These are phyloP conservation scores for Struthidea cinerea DNA, from an alignment of 2,113 vertebrate species.

Conservation along the genomic window DNA sequence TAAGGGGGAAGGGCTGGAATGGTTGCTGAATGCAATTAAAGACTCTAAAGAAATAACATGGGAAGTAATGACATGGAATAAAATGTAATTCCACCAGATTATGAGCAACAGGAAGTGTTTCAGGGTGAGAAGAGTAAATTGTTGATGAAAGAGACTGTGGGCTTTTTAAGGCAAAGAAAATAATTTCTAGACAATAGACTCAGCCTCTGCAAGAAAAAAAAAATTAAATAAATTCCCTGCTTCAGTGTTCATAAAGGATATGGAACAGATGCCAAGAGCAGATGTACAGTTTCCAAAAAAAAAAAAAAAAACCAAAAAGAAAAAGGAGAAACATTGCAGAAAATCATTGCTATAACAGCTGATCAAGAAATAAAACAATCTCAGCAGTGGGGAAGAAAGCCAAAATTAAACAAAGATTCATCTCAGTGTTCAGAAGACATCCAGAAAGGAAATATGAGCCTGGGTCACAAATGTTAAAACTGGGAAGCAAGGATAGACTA, in stretches of 20 bases:
- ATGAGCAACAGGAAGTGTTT: neutral
- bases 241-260: conserved; percentile 3
- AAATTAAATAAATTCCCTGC: neutral
- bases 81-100: neutral
- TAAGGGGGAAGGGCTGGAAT: neutral
- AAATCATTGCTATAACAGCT: conserved; percentile 47
- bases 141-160: neutral
- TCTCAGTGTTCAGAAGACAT: neutral
- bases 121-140: neutral
- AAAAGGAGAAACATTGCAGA: neutral
- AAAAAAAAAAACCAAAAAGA: neutral
- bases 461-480: neutral
- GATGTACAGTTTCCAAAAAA: conserved; percentile 34
- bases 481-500: neutral
- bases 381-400: neutral
- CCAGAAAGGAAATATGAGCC: neutral
- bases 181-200: conserved; percentile 44
- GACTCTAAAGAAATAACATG: neutral
- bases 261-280: conserved; percentile 47
- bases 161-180: neutral
- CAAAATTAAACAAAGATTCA: conserved; percentile 37
- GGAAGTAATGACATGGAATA: neutral
- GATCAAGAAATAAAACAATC: conserved; percentile 47
- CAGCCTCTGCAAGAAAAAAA: neutral
- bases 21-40: neutral